A percentile compares a stretch with the other conserved stretches of the same genome.
Evolutionary conservation across 2,797 vertebrate genomes (phyloP).

Genomic region (Enteromius afrohamiltoni): DNA sequence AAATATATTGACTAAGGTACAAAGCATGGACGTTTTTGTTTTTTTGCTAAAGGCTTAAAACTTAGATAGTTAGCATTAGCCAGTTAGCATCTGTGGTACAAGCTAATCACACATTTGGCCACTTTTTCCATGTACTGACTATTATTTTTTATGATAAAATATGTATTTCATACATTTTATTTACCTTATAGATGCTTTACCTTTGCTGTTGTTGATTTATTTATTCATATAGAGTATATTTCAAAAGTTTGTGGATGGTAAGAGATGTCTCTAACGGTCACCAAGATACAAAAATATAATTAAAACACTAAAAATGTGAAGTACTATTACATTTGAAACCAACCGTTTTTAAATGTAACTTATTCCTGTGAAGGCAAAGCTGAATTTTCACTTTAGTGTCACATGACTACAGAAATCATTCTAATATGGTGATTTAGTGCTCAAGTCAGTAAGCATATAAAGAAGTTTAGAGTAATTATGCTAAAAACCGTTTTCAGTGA

Average conservation of each 20-base stretch:
- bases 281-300: background rate
- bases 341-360: background rate
- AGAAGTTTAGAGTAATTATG: background rate
- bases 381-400: conserved; percentile 3
- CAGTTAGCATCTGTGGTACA: conserved; percentile 4
- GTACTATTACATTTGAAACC: background rate
- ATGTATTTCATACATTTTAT: background rate
- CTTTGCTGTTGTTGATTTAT: background rate
- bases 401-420: background rate
- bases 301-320: background rate
- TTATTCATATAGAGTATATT: background rate
- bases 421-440: background rate
- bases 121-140: background rate
- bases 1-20: background rate
- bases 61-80: background rate
- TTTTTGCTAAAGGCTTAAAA: background rate
- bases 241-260: background rate
- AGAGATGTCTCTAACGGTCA: background rate
- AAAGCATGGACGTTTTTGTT: background rate
- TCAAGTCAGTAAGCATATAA: background rate
- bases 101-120: background rate
- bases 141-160: background rate
- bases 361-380: background rate
- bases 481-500: background rate
- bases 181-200: background rate